A percentile compares a stretch with the other conserved stretches of the same genome.
Evolutionary conservation across 2,797 vertebrate genomes (phyloP).

Genomic region (Sparus aurata): DNA sequence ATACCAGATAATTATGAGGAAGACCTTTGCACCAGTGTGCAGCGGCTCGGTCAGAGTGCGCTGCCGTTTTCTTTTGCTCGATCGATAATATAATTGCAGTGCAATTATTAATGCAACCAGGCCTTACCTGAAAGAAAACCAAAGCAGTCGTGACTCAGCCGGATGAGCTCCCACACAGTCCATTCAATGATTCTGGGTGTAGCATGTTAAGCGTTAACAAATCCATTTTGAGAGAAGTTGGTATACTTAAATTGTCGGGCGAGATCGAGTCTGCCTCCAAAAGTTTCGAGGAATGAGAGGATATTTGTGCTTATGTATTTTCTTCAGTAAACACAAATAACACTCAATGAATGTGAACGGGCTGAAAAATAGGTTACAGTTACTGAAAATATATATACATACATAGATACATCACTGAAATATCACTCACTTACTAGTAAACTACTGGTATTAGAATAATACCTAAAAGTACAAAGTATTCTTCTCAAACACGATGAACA

Average conservation of each 20-base stretch:
- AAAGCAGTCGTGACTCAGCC: background rate
- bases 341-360: background rate
- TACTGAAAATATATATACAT: no score
- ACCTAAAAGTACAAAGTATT: no score
- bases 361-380: background rate
- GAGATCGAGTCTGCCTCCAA: background rate
- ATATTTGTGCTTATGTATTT: background rate
- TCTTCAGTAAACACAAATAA: background rate
- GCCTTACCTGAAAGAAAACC: slow-evolving; percentile 8
- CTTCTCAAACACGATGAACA: no score
- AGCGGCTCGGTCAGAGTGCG: slow-evolving; percentile 3
- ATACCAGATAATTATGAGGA: background rate
- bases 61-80: background rate
- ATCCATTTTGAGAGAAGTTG: background rate
- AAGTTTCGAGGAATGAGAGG: background rate
- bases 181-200: background rate
- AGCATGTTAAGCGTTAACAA: background rate
- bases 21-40: background rate
- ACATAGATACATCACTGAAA: no score
- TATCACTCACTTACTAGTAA: no score
- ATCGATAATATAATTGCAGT: slow-evolving; percentile 31
- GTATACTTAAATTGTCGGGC: background rate
- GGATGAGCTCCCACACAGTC: background rate
- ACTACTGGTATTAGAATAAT: no score
- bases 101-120: background rate